These are phyloP conservation scores for Mycogona germanica DNA, from an alignment of 2,888 invertebrate genomes.

Conservation along the genomic window DNA sequence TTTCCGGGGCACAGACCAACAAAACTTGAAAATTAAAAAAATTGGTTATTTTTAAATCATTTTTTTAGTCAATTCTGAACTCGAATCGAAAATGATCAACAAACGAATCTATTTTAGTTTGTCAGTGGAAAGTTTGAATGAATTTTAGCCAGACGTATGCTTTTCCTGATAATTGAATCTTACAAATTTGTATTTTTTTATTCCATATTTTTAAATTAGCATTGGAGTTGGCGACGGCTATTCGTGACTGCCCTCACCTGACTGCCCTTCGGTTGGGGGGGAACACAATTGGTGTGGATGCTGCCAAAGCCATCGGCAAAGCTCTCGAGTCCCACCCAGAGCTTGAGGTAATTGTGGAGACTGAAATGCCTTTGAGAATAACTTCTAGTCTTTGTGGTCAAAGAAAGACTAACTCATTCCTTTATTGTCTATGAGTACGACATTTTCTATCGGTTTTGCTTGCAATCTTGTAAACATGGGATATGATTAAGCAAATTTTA, in stretches of 20 bases:
- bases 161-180: conserved; percentile 12
- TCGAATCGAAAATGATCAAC: background rate
- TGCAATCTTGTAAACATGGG: too few species aligned
- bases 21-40: too few species aligned
- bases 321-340: conserved; percentile 64
- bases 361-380: background rate
- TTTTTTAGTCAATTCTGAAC: background rate
- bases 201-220: too few species aligned
- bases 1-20: too few species aligned
- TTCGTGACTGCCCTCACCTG: conserved; percentile 53
- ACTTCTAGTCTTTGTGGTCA: too few species aligned
- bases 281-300: conserved; percentile 83
- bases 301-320: conserved; percentile 70
- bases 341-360: conserved; percentile 37
- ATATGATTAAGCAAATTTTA: too few species aligned
- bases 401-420: too few species aligned
- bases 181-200: too few species aligned
- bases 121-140: background rate
- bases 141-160: background rate
- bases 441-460: too few species aligned
- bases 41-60: background rate
- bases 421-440: too few species aligned
- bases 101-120: background rate
- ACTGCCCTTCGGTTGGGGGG: conserved; percentile 73
- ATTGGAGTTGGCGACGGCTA: conserved; percentile 53